Percentiles rank a stretch among this genome's conserved stretches.
Conservation (phyloP, 1,140 invertebrate species). For the Brachystomella parvula region DNA sequence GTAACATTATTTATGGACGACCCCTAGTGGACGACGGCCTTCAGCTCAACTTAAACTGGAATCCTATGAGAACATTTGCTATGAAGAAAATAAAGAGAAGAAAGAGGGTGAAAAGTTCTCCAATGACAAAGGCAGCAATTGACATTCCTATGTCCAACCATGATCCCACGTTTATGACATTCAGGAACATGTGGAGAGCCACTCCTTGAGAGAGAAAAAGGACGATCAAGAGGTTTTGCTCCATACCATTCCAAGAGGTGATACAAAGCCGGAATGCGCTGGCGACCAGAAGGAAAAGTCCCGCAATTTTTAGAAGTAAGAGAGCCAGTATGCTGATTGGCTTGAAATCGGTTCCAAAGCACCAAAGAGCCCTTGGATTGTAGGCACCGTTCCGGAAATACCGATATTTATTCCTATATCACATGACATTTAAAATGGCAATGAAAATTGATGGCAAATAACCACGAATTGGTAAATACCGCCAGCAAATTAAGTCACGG, state of each 20-base stretch:
- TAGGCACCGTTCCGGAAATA: too few relatives aligned
- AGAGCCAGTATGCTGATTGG: slow-evolving; percentile 82
- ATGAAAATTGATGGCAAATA: too few relatives aligned
- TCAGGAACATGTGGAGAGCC: slow-evolving; percentile 74
- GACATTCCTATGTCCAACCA: slow-evolving; percentile 88
- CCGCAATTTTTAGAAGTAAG: slow-evolving; percentile 75
- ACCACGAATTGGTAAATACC: too few relatives aligned
- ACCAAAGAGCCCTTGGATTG: slow-evolving; percentile 82
- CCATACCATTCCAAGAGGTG: slow-evolving; percentile 36
- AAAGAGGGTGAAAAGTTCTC: slow-evolving; percentile 47
- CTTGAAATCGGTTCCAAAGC: slow-evolving; percentile 83
- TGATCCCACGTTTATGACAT: slow-evolving; percentile 76
- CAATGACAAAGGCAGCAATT: slow-evolving; percentile 56
- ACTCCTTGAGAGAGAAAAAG: slow-evolving; percentile 76
- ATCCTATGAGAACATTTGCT: slow-evolving; percentile 39
- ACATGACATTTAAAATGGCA: too few relatives aligned
- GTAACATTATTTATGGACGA: too few relatives aligned
- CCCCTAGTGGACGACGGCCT: too few relatives aligned
- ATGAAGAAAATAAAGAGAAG: slow-evolving; percentile 41
- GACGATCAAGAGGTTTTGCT: slow-evolving; percentile 57
- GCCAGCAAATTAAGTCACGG: too few relatives aligned
- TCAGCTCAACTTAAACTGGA: too few relatives aligned
- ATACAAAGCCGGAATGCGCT: slow-evolving; percentile 57
- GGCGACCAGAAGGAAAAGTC: slow-evolving; percentile 75
- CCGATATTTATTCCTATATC: too few relatives aligned